These are phyloP conservation scores for Lycophotia porphyrea DNA, from an alignment of 2,888 invertebrate species.

Conservation along the genomic window DNA sequence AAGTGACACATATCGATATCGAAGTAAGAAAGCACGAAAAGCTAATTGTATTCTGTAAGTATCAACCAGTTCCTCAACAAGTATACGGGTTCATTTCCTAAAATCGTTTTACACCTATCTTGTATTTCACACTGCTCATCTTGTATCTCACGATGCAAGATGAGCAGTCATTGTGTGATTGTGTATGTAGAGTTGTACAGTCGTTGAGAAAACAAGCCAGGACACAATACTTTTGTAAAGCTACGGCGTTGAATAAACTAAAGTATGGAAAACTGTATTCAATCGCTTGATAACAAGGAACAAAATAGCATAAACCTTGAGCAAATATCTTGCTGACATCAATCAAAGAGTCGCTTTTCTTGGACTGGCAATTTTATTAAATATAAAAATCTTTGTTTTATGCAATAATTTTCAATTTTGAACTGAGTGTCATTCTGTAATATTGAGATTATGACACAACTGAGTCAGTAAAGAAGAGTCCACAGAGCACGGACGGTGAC, in stretches of 20 bases:
- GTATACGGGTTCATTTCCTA: neutral
- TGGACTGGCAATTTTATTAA: neutral
- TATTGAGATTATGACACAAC: neutral
- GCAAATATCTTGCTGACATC: neutral
- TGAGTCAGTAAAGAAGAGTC: neutral
- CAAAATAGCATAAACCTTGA: neutral
- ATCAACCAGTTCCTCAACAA: neutral
- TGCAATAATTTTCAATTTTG: neutral
- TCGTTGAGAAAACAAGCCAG: neutral
- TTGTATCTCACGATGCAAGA: neutral
- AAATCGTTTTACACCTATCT: neutral
- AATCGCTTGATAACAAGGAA: neutral
- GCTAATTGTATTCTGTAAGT: constrained; percentile 84
- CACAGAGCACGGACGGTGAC: neutral
- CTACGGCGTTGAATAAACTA: neutral
- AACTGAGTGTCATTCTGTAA: neutral
- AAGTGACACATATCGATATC: constrained; percentile 73
- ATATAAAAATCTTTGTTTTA: neutral
- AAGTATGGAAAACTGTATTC: neutral
- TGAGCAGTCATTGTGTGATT: neutral
- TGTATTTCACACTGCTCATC: no score
- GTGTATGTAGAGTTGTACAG: neutral
- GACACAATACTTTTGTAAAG: neutral
- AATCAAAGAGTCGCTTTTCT: neutral
- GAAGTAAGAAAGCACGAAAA: constrained; percentile 74